Conservation (phyloP, 2,113 vertebrate genomes). For the Dryoscopus gambensis region DNA sequence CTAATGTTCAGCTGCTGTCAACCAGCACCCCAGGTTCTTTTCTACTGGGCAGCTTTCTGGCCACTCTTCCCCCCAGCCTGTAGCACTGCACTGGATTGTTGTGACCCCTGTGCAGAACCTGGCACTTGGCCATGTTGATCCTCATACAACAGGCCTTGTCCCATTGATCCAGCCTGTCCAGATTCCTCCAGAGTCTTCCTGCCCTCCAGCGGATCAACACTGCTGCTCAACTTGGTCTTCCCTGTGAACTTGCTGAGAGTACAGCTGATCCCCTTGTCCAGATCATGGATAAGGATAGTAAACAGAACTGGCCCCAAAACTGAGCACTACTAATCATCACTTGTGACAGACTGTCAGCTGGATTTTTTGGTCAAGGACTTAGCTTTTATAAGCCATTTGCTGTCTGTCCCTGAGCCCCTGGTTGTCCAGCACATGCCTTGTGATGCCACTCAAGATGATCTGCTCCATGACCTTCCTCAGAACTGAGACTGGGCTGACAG, state of each 20-base stretch:
- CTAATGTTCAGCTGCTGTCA: neutral
- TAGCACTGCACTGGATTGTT: rapidly evolving
- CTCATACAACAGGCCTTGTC: rapidly evolving
- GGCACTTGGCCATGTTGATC: neutral
- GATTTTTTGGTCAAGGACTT: neutral
- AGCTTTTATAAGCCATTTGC: neutral
- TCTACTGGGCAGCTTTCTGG: neutral
- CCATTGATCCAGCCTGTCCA: neutral
- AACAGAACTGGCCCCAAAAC: neutral
- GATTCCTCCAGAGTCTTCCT: neutral
- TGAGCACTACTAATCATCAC: neutral
- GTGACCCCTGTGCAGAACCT: neutral
- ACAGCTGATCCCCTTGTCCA: neutral
- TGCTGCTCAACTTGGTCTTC: neutral
- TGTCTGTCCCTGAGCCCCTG: neutral
- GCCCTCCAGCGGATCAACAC: neutral
- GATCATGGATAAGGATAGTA: neutral
- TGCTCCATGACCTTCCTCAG: neutral
- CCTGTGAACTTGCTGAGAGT: neutral
- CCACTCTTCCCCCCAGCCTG: neutral
- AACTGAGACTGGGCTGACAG: neutral
- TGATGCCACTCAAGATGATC: neutral
- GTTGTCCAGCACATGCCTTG: neutral
- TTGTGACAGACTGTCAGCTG: neutral
- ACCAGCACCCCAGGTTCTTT: neutral